Base-by-base conservation (phyloP, 1,140 invertebrate genomes). In the Drosophila athabasca region DNA sequence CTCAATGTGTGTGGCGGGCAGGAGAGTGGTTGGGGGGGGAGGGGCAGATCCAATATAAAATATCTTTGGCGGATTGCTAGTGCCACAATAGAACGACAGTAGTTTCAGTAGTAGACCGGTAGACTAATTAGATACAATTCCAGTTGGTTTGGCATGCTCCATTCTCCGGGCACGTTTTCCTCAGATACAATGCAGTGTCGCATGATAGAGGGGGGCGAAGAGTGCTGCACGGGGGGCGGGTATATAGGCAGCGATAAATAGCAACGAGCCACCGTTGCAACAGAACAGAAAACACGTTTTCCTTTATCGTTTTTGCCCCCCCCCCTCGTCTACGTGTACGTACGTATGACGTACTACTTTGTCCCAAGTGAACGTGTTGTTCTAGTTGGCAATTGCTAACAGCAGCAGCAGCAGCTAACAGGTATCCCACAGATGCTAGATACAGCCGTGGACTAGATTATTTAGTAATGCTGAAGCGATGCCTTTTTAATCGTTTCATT, bases 81-180 rank as follows among this genome's bases (percentile, higher is more conserved):
- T 39, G 11, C 35, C 5, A 39, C 35, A 39, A 39, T 39, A 5
- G 35, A 39, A 13, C 35, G 13, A 39, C 35, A 13, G 11, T 39
- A 11, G 66, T 65, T 52, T 58, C 54, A 49, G 48, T 46, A 49
- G 73, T 46, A 49, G 73, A 81, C 78, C 68, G 57, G 83, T 79
- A 87, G 83, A 87, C 82, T 87, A 87, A 87, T 87, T 87, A 87
- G 83, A 87, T 88, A 88, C 82, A 87, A 87, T 87, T 87, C 82
- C 75, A 87, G 83, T 88, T 79, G 79, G 59, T 62, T 46, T 78
- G 82, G 82, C 75, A 85, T 87, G 79, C 75, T 19, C 17, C 82
- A 72, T 77, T 82, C 74, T 62, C 69, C 71, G 76, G 82, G 82
- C 82, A 87, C 82, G 82, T 87, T 88, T 83, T 76, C 65, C 55